Conservation (phyloP, 2,797 vertebrate genomes). For the Anisognathus igniventris region DNA sequence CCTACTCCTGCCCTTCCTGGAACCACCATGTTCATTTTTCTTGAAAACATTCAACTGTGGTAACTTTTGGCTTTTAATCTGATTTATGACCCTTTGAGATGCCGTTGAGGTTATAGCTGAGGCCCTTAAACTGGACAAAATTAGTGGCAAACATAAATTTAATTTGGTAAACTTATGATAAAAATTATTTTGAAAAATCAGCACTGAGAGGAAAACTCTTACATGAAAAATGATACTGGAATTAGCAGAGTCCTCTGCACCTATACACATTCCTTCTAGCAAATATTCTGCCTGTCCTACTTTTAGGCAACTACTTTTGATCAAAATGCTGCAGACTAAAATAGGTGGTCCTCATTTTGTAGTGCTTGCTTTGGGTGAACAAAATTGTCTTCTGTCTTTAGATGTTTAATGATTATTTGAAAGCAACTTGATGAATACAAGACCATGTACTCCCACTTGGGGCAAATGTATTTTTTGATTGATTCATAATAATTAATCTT, state of each 20-base stretch:
- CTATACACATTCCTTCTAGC: neutral
- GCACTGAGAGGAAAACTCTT: neutral
- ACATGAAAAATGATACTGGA: neutral
- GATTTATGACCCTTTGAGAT: neutral
- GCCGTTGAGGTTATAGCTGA: neutral
- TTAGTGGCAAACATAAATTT: neutral
- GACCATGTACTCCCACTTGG: neutral
- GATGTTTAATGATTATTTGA: constrained; percentile 41
- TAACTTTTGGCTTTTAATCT: neutral
- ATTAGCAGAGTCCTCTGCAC: neutral
- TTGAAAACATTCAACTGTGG: neutral
- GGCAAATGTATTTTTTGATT: constrained; percentile 8
- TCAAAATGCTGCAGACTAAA: neutral
- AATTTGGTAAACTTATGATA: neutral
- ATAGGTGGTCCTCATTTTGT: neutral
- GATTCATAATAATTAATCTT: constrained; percentile 52
- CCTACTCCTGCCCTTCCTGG: neutral
- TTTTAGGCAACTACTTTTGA: neutral
- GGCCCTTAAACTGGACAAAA: neutral
- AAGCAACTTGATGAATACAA: constrained; percentile 33
- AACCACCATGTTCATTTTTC: neutral
- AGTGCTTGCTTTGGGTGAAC: neutral
- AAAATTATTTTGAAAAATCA: neutral
- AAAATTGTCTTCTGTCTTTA: neutral
- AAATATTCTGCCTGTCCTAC: neutral